Evolutionary conservation across 2,888 invertebrate species (phyloP).

Genomic region (Drosophila parthenogenetica): DNA sequence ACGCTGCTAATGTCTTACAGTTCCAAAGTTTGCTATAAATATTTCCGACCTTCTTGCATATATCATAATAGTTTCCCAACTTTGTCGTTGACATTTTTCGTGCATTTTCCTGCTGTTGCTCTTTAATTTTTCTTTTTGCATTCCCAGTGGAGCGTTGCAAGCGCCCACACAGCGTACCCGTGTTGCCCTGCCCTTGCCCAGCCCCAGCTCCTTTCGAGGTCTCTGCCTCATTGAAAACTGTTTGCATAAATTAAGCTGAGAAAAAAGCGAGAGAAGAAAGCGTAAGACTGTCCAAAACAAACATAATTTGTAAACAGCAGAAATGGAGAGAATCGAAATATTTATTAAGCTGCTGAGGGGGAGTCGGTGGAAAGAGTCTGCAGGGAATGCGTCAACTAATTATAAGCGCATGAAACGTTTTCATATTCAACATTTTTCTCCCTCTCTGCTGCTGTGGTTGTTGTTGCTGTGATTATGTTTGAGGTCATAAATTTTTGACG

Average conservation of each 20-base stretch:
- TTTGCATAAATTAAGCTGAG: constrained; percentile 71
- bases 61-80: constrained; percentile 26
- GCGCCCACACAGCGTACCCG: constrained; percentile 30
- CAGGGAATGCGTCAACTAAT: constrained; percentile 63
- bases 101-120: constrained; percentile 30
- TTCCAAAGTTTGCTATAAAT: background rate
- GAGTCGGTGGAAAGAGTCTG: background rate
- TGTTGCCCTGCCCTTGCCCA: background rate
- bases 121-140: constrained; percentile 43
- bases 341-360: constrained; percentile 26
- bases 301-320: constrained; percentile 65
- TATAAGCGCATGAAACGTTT: constrained; percentile 58
- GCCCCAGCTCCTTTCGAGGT: constrained; percentile 5
- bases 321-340: constrained; percentile 33
- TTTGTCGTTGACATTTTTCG: constrained; percentile 33
- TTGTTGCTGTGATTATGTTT: constrained; percentile 64
- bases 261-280: constrained; percentile 38
- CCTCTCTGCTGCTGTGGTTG: background rate
- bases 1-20: background rate
- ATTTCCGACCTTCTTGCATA: constrained; percentile 7
- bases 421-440: constrained; percentile 29
- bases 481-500: constrained; percentile 74
- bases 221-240: constrained; percentile 66
- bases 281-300: constrained; percentile 42
- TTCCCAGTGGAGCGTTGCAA: constrained; percentile 42